Percentiles rank a stretch among this genome's conserved stretches.
Conservation (phyloP, 2,113 vertebrate species). For the Terrapene triunguis region DNA sequence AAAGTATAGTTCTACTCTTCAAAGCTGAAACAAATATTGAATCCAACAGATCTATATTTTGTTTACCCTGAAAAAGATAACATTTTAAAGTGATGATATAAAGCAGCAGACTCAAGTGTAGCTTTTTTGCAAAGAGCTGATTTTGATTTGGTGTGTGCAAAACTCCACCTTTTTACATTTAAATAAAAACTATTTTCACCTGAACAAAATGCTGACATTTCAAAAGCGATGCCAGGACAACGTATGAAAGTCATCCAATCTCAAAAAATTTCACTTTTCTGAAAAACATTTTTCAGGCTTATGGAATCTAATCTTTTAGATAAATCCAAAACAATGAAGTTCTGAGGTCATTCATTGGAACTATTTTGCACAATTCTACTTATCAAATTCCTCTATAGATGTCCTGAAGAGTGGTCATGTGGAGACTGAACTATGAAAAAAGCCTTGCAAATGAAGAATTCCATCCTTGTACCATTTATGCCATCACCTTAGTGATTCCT, state of each 20-base stretch:
- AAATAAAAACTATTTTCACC: neutral
- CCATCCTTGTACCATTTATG: neutral
- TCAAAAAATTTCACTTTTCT: neutral
- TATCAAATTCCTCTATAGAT: neutral
- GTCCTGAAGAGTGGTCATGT: neutral
- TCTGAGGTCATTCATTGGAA: neutral
- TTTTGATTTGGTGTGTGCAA: neutral
- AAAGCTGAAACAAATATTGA: neutral
- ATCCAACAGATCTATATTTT: neutral
- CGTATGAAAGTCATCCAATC: neutral
- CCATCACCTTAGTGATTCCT: neutral
- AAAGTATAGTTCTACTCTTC: neutral
- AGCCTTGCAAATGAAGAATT: neutral
- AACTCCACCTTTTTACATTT: neutral
- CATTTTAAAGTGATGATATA: neutral
- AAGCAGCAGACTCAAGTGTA: neutral
- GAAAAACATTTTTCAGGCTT: neutral
- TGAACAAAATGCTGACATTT: neutral
- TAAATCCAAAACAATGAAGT: neutral
- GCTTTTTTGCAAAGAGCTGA: neutral
- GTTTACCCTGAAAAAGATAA: neutral
- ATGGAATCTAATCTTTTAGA: neutral
- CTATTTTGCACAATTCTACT: neutral
- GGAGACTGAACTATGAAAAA: neutral
- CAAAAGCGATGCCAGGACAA: neutral